Conservation (phyloP, 92 coral and sea anemone species). For the Epizoanthus illoricatus region DNA sequence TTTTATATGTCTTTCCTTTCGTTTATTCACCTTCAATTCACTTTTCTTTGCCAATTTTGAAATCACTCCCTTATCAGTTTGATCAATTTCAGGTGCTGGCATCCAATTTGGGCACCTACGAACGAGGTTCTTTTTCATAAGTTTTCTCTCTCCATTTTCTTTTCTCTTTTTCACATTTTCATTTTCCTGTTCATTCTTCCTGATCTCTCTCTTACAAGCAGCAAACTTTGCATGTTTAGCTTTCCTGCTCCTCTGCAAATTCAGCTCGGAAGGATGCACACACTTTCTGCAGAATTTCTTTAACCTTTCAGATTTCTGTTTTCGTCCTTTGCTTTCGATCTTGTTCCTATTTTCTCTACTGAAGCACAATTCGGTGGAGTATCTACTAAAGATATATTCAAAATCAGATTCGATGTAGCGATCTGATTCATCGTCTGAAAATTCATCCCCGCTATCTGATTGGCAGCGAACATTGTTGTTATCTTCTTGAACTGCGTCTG, state of each 20-base stretch:
- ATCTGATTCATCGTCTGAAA: slow-evolving; percentile 17
- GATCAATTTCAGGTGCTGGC: background rate
- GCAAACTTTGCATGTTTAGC: background rate
- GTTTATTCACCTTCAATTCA: slow-evolving; percentile 5
- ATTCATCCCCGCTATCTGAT: background rate
- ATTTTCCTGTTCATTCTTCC: slow-evolving; percentile 22
- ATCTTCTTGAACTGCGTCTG: background rate
- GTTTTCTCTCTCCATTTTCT: slow-evolving; percentile 42
- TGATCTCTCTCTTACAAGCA: slow-evolving; percentile 30
- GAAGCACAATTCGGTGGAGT: slow-evolving; percentile 5
- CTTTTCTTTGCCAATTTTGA: slow-evolving; percentile 5
- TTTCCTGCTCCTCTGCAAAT: background rate
- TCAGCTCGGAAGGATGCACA: background rate
- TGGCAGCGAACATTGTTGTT: background rate
- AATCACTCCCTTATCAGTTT: background rate
- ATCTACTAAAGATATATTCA: slow-evolving; percentile 20
- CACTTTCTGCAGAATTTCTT: slow-evolving; percentile 19
- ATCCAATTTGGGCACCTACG: slow-evolving; percentile 40
- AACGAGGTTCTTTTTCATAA: slow-evolving; percentile 15
- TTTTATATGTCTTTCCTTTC: slow-evolving; percentile 13
- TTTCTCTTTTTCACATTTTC: slow-evolving; percentile 44
- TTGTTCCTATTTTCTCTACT: background rate
- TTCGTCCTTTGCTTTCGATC: background rate
- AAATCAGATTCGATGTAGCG: background rate
- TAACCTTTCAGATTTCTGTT: slow-evolving; percentile 1